Evolutionary conservation across 2,797 vertebrate genomes (phyloP), one percentile per base, ranked within the genome.

Genomic region (Sebastes alutus): DNA sequence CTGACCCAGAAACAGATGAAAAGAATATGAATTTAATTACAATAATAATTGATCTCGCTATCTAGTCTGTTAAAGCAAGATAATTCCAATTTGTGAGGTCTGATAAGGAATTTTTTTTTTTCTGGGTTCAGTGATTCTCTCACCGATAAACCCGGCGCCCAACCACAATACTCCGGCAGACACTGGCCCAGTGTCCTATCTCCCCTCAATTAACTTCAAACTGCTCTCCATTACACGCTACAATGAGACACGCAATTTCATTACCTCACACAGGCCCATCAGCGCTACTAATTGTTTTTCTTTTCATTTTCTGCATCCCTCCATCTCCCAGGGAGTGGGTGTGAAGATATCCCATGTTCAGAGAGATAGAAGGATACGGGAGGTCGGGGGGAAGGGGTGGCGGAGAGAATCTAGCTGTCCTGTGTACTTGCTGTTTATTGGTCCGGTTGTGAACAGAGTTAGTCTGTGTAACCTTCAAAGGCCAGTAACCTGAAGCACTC

Each of bases 191-290:
- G 89, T 93, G 90, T 94, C 90, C 92, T 93, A 89, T 93, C 93
- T 94, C 86, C 88, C 91, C 93, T 92, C 92, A 94, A 95, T 96
- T 95, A 95, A 95, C 93, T 95, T 95, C 93, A 95, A 94, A 94
- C 93, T 89, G 91, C 93, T 95, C 92, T 93, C 93, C 88, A 95
- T 95, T 95, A 95, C 94, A 95, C 93, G 92, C 91, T 92, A 95
- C 92, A 91, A 95, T 94, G 91, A 93, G 90, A 94, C 89, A 89
- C 79, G 64, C 88, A 85, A 91, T 95, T 93, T 93, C 93, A 95
- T 95, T 94, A 95, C 89, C 93, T 92, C 90, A 89, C 90, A 88
- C 86, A 70, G 78, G 77, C 90, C 89, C 89, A 91, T 89, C 89
- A 87, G 89, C 38, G 72, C 85, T 75, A 82, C 93, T 94, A 93